Evolutionary conservation across 2,888 invertebrate species (phyloP), one percentile per base, ranked within the genome.

Genomic region (Stenodera caucasica): DNA sequence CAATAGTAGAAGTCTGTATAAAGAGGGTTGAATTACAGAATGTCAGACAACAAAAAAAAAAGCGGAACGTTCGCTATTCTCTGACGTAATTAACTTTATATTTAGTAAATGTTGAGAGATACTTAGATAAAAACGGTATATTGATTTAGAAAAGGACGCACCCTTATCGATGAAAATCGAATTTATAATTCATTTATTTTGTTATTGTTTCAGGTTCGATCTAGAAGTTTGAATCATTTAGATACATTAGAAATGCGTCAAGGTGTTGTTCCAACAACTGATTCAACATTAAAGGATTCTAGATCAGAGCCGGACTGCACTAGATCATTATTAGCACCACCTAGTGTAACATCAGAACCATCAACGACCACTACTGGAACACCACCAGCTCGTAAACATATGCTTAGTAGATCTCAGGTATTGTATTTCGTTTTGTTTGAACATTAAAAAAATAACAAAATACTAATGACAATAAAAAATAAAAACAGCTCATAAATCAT

Each of bases 221-320:
- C 89, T 65, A 85, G 89, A 77, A 89, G 89, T 78, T 82, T 90
- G 75, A 89, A 88, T 68, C 89, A 89, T 78, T 82, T 90, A 78
- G 89, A 89, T 82, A 84, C 84, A 68, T 80, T 90, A 75, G 87
- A 88, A 75, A 79, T 79, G 79, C 73, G 80, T 55, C 80, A 80
- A 61, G 75, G 78, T 15, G 72, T 70, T 15, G 72, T 74, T 37
- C 61, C 72, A 14, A 60, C 72, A 12, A 62, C 73, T 23, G 75
- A 79, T 53, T 67, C 70, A 50, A 70, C 75, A 26, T 68, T 81
- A 49, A 81, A 81, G 67, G 81, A 81, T 61, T 78, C 80, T 18
- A 76, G 75, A 60, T 81, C 81, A 0, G 81, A 81, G 64, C 80
- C 81, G 56, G 80, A 81, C 65, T 81, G 81, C 67, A 79, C 80